Base-by-base conservation (phyloP, 2,113 vertebrate species). In the Takifugu flavidus region DNA sequence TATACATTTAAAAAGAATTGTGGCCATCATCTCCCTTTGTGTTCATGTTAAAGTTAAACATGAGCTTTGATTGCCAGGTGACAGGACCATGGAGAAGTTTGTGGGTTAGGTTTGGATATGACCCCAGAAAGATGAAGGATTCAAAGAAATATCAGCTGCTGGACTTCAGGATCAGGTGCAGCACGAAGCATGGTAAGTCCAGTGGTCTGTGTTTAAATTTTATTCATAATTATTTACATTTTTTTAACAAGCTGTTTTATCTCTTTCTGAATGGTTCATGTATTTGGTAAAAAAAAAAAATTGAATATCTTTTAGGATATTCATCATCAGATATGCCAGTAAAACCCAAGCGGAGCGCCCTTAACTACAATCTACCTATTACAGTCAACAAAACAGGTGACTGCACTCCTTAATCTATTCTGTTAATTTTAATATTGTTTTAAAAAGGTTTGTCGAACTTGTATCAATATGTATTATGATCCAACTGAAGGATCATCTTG, bases 21-120 rank as follows among this genome's bases (percentile, higher is more conserved):
- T 20, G 20, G 3, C n/a, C 13, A 15, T 20, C 46, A 25, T 49
- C 6, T 20, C 20, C 2, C 14, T 46, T 6, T 3, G 29, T 44
- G 25, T 25, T 51, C 29, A 13, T 44, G 13, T 29, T 25, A 5
- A 53, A 31, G 20, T 56, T 56, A 28, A 28, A 50, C 4, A 2
- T 15, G 6, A 20, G 31, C 0, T 6, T 47, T 47, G 13, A 47
- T 58, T 11, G 5, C 11, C 63, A 99, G 97, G 87, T 98, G 70
- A 99, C 96, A 0, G 96, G 96, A 3, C 96, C 97, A 0, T 99
- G 97, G 97, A 94, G 97, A 70, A 98, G 95, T 80, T 86, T 99
- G 43, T 99, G 97, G 97, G 94, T 99, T 56, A 91, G 89, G 57
- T 92, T 94, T 46, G 94, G 94, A 15, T 98, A 96, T 2, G 96